phyloP scores from a whole-genome alignment of 1,140 invertebrate species.

The Gryllus bimaculatus region DNA sequence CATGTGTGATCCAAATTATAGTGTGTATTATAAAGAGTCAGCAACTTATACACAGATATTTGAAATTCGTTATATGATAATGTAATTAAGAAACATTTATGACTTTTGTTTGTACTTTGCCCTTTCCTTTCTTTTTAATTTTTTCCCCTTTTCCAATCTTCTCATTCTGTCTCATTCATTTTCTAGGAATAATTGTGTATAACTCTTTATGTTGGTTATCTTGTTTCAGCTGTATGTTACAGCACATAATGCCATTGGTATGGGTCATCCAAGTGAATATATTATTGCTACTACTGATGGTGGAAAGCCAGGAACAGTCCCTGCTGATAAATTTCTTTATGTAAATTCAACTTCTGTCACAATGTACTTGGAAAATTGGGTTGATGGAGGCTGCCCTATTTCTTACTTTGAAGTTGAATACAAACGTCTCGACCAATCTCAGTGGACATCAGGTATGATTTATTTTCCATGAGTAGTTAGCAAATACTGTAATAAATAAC shows the following conservation, averaged over 20 bases:
- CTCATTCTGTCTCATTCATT: too few species aligned
- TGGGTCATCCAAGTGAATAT: constrained; percentile 31
- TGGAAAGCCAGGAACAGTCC: background rate
- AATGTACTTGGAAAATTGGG: constrained; percentile 40
- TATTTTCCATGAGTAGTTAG: background rate
- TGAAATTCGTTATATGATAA: too few species aligned
- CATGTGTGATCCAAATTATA: too few species aligned
- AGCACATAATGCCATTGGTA: constrained; percentile 37
- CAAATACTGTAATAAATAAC: too few species aligned
- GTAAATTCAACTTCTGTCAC: constrained; percentile 40
- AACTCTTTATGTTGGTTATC: background rate
- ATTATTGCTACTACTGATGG: background rate
- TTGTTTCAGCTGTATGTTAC: constrained; percentile 34
- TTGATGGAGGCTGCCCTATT: constrained; percentile 40
- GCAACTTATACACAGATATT: too few species aligned
- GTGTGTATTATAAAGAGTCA: too few species aligned
- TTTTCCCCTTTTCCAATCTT: too few species aligned
- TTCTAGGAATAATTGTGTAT: too few species aligned
- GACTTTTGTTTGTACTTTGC: too few species aligned
- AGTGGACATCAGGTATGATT: constrained; percentile 18
- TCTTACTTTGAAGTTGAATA: constrained; percentile 40
- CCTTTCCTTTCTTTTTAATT: too few species aligned
- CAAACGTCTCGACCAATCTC: constrained; percentile 27
- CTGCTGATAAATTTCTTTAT: constrained; percentile 26
- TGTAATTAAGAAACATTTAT: too few species aligned